Base-by-base conservation (phyloP, 2,797 vertebrate genomes). In the Smutsia temminckii region DNA sequence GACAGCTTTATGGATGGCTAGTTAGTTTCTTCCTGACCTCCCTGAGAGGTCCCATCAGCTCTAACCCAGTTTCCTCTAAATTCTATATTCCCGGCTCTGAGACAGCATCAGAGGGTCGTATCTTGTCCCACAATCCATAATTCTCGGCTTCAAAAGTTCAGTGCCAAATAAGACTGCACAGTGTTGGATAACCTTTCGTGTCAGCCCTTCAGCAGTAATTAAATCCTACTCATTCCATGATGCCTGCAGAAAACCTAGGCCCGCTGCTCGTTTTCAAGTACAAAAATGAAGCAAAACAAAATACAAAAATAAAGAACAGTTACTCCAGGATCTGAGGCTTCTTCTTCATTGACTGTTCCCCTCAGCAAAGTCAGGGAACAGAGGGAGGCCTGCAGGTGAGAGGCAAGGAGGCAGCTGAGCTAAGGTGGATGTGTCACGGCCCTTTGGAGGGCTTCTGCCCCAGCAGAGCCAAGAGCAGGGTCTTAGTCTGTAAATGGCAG, bases 151-250 rank as follows among this genome's bases (percentile, higher is more conserved):
- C 97, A 97, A 98, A 98, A 98, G 97, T 97, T 97, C 98, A 97
- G 80, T 69, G 94, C 96, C 97, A 98, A 97, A 97, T 97, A 97
- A 97, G 98, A 97, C 97, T 94, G 95, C 96, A 75, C 59, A 95
- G 96, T 98, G 97, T 98, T 98, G 97, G 96, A 92, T 98, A 98
- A 98, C 97, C 98, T 98, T 98, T 98, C 95, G 98, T 97, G 97
- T 95, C 92, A 96, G 95, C 32, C 94, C 97, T 98, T 98, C 98
- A 97, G 97, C 97, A 98, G 95, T 98, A 98, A 98, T 98, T 98
- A 98, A 97, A 97, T 97, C 94, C 96, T 97, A 95, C 87, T 97
- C 96, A 95, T 96, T 95, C 71, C 79, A 59, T 61, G 51, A 84
- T 74, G 90, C 91, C 96, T 95, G 61, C 32, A 98, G 97, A 96